Conservation (phyloP, 2,888 invertebrate species). For the Disparrhopalites patrizii region DNA sequence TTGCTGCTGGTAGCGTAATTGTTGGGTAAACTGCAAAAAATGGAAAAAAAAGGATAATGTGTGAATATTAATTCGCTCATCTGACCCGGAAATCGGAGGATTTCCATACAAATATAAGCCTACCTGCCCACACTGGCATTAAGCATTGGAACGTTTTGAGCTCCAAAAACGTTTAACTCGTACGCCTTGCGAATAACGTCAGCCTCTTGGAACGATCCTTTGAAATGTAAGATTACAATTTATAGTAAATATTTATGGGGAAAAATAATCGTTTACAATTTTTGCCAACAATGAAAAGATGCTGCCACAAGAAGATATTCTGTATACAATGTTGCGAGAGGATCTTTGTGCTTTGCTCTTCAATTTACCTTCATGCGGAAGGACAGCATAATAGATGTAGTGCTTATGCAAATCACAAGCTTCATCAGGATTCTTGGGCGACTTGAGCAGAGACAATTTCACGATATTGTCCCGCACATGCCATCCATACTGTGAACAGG, state of each 20-base stretch:
- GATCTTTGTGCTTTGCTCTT: background rate
- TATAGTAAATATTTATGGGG: no score
- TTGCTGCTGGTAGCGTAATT: slow-evolving; percentile 31
- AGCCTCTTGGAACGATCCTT: slow-evolving; percentile 52
- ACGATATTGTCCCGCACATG: slow-evolving; percentile 52
- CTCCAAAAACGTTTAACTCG: slow-evolving; percentile 52
- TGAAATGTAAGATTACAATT: slow-evolving; percentile 22
- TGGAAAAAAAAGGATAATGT: background rate
- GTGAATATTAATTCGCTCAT: no score
- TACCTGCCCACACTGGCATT: no score
- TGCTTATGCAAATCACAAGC: slow-evolving; percentile 55
- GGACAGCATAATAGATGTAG: slow-evolving; percentile 54
- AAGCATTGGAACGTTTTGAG: slow-evolving; percentile 26
- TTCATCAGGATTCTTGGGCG: slow-evolving; percentile 55
- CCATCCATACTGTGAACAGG: slow-evolving; percentile 52
- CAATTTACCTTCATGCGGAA: slow-evolving; percentile 53
- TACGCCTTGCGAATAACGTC: slow-evolving; percentile 53
- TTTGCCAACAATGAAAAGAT: no score
- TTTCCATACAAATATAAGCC: no score
- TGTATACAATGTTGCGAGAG: no score
- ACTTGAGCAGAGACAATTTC: slow-evolving; percentile 53
- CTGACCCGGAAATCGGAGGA: no score
- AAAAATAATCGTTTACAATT: no score
- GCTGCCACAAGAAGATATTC: no score
- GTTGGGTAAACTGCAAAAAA: slow-evolving; percentile 27